Evolutionary conservation across 1,140 invertebrate genomes (phyloP).

Genomic region (Caenorhabditis briggsae): DNA sequence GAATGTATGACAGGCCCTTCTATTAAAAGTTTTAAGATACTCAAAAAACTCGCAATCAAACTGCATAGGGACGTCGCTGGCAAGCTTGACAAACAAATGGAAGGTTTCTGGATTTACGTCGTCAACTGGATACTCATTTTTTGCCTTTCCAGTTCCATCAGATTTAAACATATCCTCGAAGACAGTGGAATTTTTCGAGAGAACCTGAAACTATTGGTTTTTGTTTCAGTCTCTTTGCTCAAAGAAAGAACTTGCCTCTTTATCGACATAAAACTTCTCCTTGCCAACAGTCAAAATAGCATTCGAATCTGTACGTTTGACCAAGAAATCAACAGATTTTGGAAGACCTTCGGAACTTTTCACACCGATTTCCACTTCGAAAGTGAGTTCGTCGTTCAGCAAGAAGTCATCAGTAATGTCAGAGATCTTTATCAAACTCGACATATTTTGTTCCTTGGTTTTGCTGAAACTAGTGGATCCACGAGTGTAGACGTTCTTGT

Average conservation of each 20-base stretch:
- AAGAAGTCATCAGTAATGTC: not conserved
- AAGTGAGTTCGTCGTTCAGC: not conserved
- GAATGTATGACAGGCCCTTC: not conserved
- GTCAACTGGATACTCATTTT: not conserved
- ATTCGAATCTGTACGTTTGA: not conserved
- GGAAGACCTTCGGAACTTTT: not conserved
- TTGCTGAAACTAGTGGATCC: not conserved
- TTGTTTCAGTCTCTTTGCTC: not conserved
- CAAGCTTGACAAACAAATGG: not conserved
- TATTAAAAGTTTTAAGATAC: no score
- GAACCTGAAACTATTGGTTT: not conserved
- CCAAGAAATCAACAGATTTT: not conserved
- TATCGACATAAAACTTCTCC: not conserved
- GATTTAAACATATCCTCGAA: not conserved
- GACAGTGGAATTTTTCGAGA: conserved; percentile 3
- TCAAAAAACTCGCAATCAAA: not conserved
- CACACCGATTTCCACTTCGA: conserved; percentile 26
- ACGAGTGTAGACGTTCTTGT: not conserved
- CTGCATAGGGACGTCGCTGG: not conserved
- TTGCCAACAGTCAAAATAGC: not conserved
- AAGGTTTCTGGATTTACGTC: not conserved
- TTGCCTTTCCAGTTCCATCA: not conserved
- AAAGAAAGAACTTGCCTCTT: not conserved
- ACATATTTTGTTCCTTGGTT: not conserved
- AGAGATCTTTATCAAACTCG: not conserved